Evolutionary conservation across 2,888 invertebrate species (phyloP).

Genomic region (Drosophila kokeensis): DNA sequence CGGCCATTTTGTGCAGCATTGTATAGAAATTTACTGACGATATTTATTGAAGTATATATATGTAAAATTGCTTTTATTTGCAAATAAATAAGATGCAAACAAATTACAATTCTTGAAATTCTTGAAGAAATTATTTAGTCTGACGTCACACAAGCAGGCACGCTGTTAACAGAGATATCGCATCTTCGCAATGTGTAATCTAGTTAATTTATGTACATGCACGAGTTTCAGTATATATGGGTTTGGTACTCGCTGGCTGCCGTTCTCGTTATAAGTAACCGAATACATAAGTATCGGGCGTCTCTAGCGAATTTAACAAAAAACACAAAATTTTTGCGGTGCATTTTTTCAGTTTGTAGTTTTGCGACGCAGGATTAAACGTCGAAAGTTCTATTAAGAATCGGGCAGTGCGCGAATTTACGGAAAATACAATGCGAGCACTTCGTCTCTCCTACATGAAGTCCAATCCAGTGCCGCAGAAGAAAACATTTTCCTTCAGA

Average conservation of each 20-base stretch:
- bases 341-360: not conserved
- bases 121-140: not conserved
- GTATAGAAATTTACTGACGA: not conserved
- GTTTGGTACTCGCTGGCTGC: too few species aligned
- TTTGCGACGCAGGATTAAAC: not conserved
- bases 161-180: not conserved
- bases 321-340: not conserved
- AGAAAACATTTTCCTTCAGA: conserved; percentile 34
- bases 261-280: too few species aligned
- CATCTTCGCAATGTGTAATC: not conserved
- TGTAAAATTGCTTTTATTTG: not conserved
- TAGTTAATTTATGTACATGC: too few species aligned
- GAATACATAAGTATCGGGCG: too few species aligned
- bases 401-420: not conserved
- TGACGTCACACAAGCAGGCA: not conserved
- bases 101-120: conserved; percentile 21
- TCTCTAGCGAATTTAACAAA: not conserved
- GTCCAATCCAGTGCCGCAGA: not conserved
- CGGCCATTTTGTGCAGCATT: too few species aligned
- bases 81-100: conserved; percentile 11
- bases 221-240: too few species aligned
- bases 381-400: not conserved
- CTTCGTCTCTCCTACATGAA: too few species aligned
- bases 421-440: not conserved
- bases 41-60: not conserved